A percentile compares a stretch with the other conserved stretches of the same genome.
Evolutionary conservation across 2,888 invertebrate species (phyloP).

Genomic region (Drosophila neonasuta): DNA sequence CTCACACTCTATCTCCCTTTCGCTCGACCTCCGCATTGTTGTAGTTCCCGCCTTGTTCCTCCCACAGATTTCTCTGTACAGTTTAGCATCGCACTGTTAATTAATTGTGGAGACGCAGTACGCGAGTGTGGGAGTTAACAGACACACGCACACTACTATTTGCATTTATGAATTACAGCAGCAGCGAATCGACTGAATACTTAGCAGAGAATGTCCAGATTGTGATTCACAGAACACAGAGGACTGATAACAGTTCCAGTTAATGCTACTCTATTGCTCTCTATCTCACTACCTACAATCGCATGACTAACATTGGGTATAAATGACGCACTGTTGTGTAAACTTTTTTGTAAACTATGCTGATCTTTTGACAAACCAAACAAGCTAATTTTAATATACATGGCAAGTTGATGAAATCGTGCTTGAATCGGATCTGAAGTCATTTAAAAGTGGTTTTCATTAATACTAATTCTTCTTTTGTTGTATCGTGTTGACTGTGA

Average conservation of each 20-base stretch:
- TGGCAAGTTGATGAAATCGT: background rate
- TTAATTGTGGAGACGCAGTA: conserved; percentile 37
- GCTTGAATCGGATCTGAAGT: conserved; percentile 1
- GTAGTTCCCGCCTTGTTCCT: conserved; percentile 4
- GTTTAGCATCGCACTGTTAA: conserved; percentile 53
- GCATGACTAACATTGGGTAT: conserved; percentile 11
- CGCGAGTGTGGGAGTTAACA: conserved; percentile 25
- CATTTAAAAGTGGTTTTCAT: conserved; percentile 14
- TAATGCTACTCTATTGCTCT: conserved; percentile 9
- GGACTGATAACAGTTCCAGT: conserved; percentile 24
- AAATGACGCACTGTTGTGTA: background rate
- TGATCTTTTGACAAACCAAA: background rate
- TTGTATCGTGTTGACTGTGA: conserved; percentile 25
- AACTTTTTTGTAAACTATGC: background rate
- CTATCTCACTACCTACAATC: conserved; percentile 9
- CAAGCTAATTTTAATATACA: background rate
- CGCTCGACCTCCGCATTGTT: background rate
- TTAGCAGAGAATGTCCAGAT: background rate
- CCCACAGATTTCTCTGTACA: conserved; percentile 35
- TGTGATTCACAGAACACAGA: conserved; percentile 41
- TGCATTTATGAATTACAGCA: conserved; percentile 6
- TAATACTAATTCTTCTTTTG: conserved; percentile 3
- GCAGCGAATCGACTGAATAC: conserved; percentile 9
- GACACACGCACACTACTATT: conserved; percentile 1
- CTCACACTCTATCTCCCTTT: conserved; percentile 5